Percentiles rank a stretch among this genome's conserved stretches.
These are phyloP conservation scores for Pachyseris speciosa DNA, from an alignment of 64 coral and sea anemone species.

Conservation along the genomic window DNA sequence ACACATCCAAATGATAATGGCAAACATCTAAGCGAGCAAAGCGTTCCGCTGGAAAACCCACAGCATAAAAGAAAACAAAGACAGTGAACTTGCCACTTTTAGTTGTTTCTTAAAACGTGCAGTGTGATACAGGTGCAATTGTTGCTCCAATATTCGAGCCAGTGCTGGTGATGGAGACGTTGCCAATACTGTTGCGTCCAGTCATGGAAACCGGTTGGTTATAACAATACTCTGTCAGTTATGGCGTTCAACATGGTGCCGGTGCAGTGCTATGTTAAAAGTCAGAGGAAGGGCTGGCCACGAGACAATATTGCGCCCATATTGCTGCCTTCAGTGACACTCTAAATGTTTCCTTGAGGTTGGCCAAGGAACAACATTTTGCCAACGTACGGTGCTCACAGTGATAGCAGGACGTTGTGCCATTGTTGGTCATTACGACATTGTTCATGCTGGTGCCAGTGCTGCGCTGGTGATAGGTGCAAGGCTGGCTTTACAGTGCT, in stretches of 20 bases:
- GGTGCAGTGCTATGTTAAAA: background rate
- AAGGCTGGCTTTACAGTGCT: background rate
- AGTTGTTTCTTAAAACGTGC: background rate
- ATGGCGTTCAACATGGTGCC: background rate
- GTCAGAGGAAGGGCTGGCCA: background rate
- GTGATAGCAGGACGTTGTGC: background rate
- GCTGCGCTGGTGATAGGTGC: background rate
- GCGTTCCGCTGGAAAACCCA: background rate
- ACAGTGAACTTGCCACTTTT: background rate
- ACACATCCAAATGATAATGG: constrained; percentile 35
- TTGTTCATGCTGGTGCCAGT: background rate
- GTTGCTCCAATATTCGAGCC: background rate
- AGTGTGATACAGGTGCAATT: background rate
- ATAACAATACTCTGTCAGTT: too few relatives aligned
- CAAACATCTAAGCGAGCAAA: constrained; percentile 16
- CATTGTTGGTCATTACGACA: background rate
- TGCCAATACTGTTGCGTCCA: too few relatives aligned
- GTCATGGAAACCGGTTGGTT: too few relatives aligned
- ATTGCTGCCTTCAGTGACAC: background rate
- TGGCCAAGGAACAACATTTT: too few relatives aligned
- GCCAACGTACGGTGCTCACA: too few relatives aligned
- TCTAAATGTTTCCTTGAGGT: background rate
- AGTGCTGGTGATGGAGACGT: background rate
- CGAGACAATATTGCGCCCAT: background rate
- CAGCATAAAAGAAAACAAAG: background rate